phyloP scores from a whole-genome alignment of 2,797 vertebrate genomes.

The Periophthalmus magnuspinnatus region DNA sequence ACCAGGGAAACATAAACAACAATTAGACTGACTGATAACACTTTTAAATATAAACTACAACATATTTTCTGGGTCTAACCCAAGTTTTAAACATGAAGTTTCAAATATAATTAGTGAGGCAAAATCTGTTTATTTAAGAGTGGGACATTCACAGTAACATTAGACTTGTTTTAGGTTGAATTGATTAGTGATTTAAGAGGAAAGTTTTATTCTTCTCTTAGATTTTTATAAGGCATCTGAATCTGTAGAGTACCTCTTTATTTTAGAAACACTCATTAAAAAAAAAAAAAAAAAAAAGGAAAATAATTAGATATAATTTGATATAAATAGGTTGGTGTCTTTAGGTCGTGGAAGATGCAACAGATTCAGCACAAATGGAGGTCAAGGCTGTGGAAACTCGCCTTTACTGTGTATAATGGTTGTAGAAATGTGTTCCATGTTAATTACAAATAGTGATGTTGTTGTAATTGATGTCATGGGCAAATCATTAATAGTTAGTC shows the following conservation, averaged over 20 bases:
- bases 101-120: not conserved
- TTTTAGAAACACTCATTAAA: conserved; percentile 1
- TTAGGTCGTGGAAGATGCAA: too few species aligned
- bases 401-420: too few species aligned
- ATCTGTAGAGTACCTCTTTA: not conserved
- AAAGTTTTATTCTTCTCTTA: not conserved
- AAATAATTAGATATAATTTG: too few species aligned
- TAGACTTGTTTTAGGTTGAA: not conserved
- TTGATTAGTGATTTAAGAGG: not conserved
- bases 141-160: not conserved
- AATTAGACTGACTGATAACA: not conserved
- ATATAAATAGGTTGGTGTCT: too few species aligned
- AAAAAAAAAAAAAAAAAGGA: too few species aligned
- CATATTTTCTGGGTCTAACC: not conserved
- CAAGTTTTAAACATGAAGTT: not conserved
- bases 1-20: not conserved
- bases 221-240: not conserved
- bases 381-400: too few species aligned
- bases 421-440: too few species aligned
- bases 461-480: too few species aligned
- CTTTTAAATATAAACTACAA: not conserved
- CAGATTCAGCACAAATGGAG: too few species aligned
- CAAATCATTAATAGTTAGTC: too few species aligned
- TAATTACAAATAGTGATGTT: too few species aligned
- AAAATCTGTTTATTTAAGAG: not conserved